phyloP scores from a whole-genome alignment of 2,888 invertebrate species.

The Torymus auratus region DNA sequence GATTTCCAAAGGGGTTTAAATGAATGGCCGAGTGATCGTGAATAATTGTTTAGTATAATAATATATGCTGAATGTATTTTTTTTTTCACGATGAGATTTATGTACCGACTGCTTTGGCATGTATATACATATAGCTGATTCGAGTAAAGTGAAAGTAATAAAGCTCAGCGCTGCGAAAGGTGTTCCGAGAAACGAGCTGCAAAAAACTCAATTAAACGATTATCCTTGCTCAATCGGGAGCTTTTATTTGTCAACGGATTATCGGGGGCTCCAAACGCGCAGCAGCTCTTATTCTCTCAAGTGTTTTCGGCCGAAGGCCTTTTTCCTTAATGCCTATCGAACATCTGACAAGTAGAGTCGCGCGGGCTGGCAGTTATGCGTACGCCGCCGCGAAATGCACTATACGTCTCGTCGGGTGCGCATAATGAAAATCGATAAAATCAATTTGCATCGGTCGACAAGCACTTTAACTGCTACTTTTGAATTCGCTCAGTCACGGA shows the following conservation, averaged over 20 bases:
- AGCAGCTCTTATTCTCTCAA: neutral
- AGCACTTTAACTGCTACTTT: constrained; percentile 14
- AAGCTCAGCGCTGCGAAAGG: no score
- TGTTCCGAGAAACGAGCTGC: no score
- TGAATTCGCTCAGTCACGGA: constrained; percentile 27
- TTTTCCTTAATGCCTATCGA: constrained; percentile 30
- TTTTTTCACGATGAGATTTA: no score
- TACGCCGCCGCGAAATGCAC: neutral
- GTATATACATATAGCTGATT: no score
- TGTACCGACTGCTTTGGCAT: no score
- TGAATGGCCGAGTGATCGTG: no score
- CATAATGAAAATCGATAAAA: constrained; percentile 46
- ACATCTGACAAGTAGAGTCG: constrained; percentile 4
- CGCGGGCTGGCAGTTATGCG: neutral
- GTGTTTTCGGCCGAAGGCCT: constrained; percentile 24
- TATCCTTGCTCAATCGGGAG: constrained; percentile 1
- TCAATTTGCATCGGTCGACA: constrained; percentile 24
- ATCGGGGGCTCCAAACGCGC: neutral
- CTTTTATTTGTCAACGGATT: constrained; percentile 19
- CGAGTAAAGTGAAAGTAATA: no score
- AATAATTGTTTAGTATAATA: no score
- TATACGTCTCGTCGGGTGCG: neutral
- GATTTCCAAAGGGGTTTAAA: no score
- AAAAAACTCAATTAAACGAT: constrained; percentile 42
- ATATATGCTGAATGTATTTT: no score